Base-by-base conservation (phyloP, 2,888 invertebrate genomes). In the Nomada lathburiana region DNA sequence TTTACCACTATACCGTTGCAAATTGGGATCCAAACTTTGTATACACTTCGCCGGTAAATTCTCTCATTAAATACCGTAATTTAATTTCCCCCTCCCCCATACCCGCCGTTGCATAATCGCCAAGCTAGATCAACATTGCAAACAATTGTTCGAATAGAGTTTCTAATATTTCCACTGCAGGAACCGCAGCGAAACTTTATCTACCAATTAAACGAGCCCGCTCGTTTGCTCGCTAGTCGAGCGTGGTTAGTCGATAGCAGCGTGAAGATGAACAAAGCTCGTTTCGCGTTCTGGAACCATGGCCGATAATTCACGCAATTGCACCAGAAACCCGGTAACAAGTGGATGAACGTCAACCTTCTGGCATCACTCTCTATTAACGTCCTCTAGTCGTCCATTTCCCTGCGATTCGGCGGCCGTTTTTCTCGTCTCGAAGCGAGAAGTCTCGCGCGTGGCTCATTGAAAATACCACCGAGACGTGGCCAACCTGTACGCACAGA, bases 401-500 rank as follows among this genome's bases (percentile, higher is more conserved):
- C 47, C 26, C 20, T 50, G 16, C 50, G 64, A 47, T 60, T 71
- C 62, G 5, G 57, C 60, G 11, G n/a, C 59, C 55, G 2, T 44
- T 57, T 2, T 11, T 47, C 23, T 26, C 18, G 29, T 57, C 20
- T 23, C 57, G 63, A 29, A 36, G 18, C 13, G 71, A 57, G 59
- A 74, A 64, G 47, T 71, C 65, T 55, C 62, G 23, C 55, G 42
- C 13, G 67, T n/a, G 29, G 55, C 73, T 82, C 81, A 64, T 81
- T 81, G 76, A 82, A 76, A 81, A 75, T 69, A 52, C 64, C 55
- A 72, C 55, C 16, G 68, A 55, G 50, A 76, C 76, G 44, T 55
- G 81, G 53, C 55, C 72, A 16, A 69, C 42, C 11, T 11, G 44
- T 10, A 44, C 67, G 36, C 18, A 69, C 13, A 59, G 57, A 53